Evolutionary conservation across 1,140 invertebrate species (phyloP), one percentile per base, ranked within the genome.

Genomic region (Drosophila seguyi): DNA sequence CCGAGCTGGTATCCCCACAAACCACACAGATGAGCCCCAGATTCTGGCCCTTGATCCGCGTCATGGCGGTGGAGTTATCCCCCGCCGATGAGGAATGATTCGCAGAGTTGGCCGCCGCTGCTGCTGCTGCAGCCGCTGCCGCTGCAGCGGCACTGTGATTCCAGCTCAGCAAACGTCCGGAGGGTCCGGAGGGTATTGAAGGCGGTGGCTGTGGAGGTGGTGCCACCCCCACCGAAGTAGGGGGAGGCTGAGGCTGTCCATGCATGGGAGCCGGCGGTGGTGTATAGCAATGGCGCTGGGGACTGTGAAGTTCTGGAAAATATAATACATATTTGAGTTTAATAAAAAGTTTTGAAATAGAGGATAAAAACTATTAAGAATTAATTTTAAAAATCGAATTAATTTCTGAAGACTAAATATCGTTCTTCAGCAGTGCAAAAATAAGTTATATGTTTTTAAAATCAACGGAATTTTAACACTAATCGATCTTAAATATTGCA

Each of bases 1-100:
- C 99, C 6, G 97, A 98, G 59, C 97, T 98, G 2, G 98, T 99
- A 91, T 99, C 98, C 0, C 98, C 98, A 90, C 99, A 99, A 2
- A 99, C 98, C 29, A 99, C 97, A 92, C 98, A 99, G 20, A 96
- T 96, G 16, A 97, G 93, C 6, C 97, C 97, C 6, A 95, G 94
- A 63, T 94, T 94, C 62, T 93, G 92, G 31, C 76, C 79, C 77
- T 93, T 93, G n/a, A 85, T 66, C 42, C 91, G 80, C 20, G 83
- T 42, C 80, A 90, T 27, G 8, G 71, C 34, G 0, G 71, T 56
- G 4, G 71, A 62, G 7, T 59, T 63, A 14, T 90, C 81, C 0
- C 29, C 53, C 8, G 39, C 25, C 18, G 69, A 48, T 8, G 74
- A 59, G 7, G 74, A 59, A 34, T 80, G 81, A 31, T 73, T 68